These are phyloP conservation scores for Pyralis farinalis DNA, from an alignment of 2,888 invertebrate species.

Conservation along the genomic window DNA sequence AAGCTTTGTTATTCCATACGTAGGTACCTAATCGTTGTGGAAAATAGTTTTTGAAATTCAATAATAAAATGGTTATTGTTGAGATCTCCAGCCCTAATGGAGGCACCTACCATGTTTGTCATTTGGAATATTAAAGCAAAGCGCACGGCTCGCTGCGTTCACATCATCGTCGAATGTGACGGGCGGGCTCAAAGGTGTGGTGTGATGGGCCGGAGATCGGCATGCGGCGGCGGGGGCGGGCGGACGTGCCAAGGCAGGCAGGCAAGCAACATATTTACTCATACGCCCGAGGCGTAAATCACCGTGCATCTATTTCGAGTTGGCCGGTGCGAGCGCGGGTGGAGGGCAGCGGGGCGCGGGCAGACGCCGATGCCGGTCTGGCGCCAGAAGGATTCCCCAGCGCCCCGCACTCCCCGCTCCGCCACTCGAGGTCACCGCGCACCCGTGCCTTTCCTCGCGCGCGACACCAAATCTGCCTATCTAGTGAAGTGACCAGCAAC, in stretches of 20 bases:
- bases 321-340: conserved; percentile 55
- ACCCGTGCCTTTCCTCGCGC: conserved; percentile 39
- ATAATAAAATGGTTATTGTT: too few species aligned
- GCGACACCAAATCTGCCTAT: conserved; percentile 34
- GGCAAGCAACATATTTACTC: conserved; percentile 74
- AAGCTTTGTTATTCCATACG: too few species aligned
- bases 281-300: conserved; percentile 78
- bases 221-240: conserved; percentile 61
- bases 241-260: conserved; percentile 78
- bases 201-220: conserved; percentile 45
- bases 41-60: too few species aligned
- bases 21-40: too few species aligned
- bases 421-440: conserved; percentile 50
- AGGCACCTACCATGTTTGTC: too few species aligned
- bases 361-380: conserved; percentile 78
- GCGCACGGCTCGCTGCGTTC: conserved; percentile 2
- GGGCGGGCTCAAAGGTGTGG: conserved; percentile 19
- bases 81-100: too few species aligned
- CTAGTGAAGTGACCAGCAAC: background rate
- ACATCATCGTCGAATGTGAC: conserved; percentile 9
- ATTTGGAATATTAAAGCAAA: background rate
- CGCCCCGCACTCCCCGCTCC: conserved; percentile 55
- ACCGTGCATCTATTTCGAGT: conserved; percentile 78
- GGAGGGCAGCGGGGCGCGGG: conserved; percentile 56
- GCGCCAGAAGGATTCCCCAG: conserved; percentile 82